Evolutionary conservation across 64 coral and sea anemone species (phyloP), one percentile per base, ranked within the genome.

Genomic region (Pocillopora verrucosa): DNA sequence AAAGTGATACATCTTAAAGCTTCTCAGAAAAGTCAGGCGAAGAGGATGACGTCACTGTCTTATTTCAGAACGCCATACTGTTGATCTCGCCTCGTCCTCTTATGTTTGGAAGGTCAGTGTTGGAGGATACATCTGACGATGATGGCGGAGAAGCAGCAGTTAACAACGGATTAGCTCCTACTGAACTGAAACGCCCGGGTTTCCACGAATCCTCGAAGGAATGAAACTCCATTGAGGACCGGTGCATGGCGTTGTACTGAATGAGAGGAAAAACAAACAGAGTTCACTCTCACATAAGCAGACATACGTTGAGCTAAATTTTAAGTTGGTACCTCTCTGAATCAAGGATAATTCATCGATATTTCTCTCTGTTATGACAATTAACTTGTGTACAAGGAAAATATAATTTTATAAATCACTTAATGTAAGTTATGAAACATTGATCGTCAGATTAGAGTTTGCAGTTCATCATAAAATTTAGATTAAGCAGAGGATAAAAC

Each of bases 171-270:
- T 24, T 41, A 9, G 17, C 51, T 26, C 22, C 56, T 58, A 22
- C n/a, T 24, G n/a, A 3, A 26, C 15, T 79, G 25, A 45, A 57
- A 13, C 4, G 37, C 16, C 82, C 38, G 16, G 17, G 45, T 19
- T 24, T 72, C 65, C 65, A 65, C 11, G 82, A 85, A 11, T 85
- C 82, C 64, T 85, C 82, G 20, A 70, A 72, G 2, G 82, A 85
- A 85, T 85, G 82, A 65, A 85, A 85, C 56, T 85, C 82, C 36
- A 72, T 15, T 72, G 82, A 85, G 57, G 62, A 25, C 5, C 38
- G 63, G 4, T 58, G 65, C 13, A 41, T 56, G 1, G 82, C 69
- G 38, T 72, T 85, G 82, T 85, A 70, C 82, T 85, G 10, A 9
- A 65, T 24, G 67, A 6, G 16, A 64, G n/a, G 10, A 22, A 63